A percentile compares a stretch with the other conserved stretches of the same genome.
phyloP scores from a whole-genome alignment of 2,113 vertebrate species.

The Indicator maculatus region DNA sequence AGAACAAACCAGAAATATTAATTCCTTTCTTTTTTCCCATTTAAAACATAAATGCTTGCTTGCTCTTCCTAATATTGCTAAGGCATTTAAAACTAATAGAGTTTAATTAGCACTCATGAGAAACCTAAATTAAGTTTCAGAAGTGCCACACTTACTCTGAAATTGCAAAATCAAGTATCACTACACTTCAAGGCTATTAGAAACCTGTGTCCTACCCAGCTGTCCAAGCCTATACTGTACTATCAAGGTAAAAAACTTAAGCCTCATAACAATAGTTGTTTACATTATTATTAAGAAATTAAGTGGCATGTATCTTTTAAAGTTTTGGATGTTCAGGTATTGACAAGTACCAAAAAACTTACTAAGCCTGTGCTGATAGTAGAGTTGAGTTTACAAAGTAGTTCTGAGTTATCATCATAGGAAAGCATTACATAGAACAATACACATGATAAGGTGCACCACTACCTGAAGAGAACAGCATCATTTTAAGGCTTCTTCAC shows the following conservation, averaged over 20 bases:
- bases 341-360: neutral
- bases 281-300: neutral
- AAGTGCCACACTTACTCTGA: neutral
- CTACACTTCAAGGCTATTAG: neutral
- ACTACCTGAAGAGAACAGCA: neutral
- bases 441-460: neutral
- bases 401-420: neutral
- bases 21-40: rapidly evolving
- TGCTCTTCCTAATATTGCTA: neutral
- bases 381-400: neutral
- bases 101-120: neutral
- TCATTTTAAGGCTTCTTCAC: neutral
- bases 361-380: neutral
- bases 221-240: neutral
- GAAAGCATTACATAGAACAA: neutral
- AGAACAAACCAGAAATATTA: neutral
- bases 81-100: neutral
- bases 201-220: neutral
- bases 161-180: neutral
- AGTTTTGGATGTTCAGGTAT: neutral
- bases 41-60: neutral
- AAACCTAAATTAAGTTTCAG: neutral
- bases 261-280: neutral
- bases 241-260: neutral
- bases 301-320: neutral